A percentile compares a stretch with the other conserved stretches of the same genome.
Evolutionary conservation across 2,888 invertebrate genomes (phyloP).

Genomic region (Anorthoa munda): DNA sequence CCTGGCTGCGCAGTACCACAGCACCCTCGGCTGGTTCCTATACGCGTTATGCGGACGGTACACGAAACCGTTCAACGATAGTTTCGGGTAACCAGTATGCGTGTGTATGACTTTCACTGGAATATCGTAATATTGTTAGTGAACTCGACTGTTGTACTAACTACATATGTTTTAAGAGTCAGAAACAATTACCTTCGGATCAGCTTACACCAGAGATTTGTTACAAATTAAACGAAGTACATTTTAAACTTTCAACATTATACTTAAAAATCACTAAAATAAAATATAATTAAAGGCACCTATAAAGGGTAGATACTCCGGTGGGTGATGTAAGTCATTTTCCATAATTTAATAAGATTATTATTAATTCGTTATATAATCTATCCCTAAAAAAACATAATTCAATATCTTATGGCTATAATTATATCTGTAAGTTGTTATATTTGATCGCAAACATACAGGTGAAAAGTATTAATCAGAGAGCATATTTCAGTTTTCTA

Average conservation of each 20-base stretch:
- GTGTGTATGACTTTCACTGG: conserved; percentile 83
- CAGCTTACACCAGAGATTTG: conserved; percentile 43
- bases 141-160: conserved; percentile 35
- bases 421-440: neutral
- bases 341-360: neutral
- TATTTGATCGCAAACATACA: conserved; percentile 20
- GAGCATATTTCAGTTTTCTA: conserved; percentile 9
- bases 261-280: conserved; percentile 26
- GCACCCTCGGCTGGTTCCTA: conserved; percentile 82
- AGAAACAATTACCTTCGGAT: conserved; percentile 61
- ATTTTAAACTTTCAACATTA: neutral
- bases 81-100: conserved; percentile 84
- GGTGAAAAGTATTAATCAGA: conserved; percentile 15
- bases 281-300: conserved; percentile 3
- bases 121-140: conserved; percentile 69
- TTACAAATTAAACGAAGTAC: conserved; percentile 42
- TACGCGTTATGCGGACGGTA: conserved; percentile 88
- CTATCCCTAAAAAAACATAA: conserved; percentile 3
- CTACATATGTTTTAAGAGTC: conserved; percentile 20
- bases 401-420: conserved; percentile 5
- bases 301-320: conserved; percentile 22
- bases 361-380: no score
- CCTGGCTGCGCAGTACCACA: conserved; percentile 87
- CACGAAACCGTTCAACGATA: conserved; percentile 81
- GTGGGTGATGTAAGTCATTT: conserved; percentile 51